Evolutionary conservation across 2,888 invertebrate species (phyloP).

Genomic region (Coelinius sp.): DNA sequence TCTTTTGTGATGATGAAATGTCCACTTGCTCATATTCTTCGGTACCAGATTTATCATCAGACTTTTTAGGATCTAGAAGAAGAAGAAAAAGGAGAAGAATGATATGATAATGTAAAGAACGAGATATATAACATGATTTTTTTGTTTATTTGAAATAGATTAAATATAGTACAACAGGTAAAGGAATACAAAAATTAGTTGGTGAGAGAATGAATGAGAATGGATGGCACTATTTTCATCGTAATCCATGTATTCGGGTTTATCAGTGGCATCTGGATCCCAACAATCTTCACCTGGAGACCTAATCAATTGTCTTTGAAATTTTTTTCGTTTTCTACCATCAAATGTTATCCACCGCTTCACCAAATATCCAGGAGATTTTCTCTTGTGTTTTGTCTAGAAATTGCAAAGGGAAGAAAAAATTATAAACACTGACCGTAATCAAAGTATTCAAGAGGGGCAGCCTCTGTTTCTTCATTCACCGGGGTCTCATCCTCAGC

Average conservation of each 20-base stretch:
- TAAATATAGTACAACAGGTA: not conserved
- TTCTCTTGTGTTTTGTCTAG: conserved; percentile 24
- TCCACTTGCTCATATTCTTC: conserved; percentile 18
- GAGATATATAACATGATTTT: not conserved
- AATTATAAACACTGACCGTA: conserved; percentile 57
- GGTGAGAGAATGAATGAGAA: not conserved
- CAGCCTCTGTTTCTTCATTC: conserved; percentile 48
- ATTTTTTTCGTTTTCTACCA: conserved; percentile 9
- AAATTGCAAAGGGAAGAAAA: conserved; percentile 28
- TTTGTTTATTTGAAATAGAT: conserved; percentile 4
- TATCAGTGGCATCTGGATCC: conserved; percentile 48
- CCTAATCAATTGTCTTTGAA: conserved; percentile 33
- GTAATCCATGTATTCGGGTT: conserved; percentile 55
- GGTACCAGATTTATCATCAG: conserved; percentile 23
- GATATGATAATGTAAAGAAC: too few species aligned
- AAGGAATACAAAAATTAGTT: conserved; percentile 5
- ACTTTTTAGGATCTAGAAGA: conserved; percentile 34
- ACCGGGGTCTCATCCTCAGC: conserved; percentile 47
- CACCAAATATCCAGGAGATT: not conserved
- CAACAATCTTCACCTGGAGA: conserved; percentile 48
- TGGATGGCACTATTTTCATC: conserved; percentile 51
- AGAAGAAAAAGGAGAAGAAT: not conserved
- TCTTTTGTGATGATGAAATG: conserved; percentile 19
- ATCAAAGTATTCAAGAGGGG: conserved; percentile 47
- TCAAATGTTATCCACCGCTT: conserved; percentile 13